Evolutionary conservation across 1,140 invertebrate species (phyloP).

Genomic region (Hypothenemus hampei): DNA sequence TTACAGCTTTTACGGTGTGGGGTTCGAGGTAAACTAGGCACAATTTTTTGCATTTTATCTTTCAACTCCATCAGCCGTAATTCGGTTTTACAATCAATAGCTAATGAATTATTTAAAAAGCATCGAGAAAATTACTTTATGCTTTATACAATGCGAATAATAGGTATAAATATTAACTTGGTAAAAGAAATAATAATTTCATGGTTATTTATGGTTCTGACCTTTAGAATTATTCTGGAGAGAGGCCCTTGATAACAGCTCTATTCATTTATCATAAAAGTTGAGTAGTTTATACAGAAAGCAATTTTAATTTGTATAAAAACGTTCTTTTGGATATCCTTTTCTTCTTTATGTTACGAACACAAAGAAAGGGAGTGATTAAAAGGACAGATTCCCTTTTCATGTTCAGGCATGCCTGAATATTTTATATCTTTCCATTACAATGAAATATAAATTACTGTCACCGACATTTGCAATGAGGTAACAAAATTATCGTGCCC

Average conservation of each 20-base stretch:
- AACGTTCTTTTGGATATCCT: not conserved
- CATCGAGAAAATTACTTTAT: no score
- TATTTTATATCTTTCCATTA: slow-evolving; percentile 8
- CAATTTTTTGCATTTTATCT: slow-evolving; percentile 11
- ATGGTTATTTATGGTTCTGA: no score
- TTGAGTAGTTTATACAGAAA: slow-evolving; percentile 1
- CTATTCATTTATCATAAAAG: not conserved
- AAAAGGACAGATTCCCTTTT: slow-evolving; percentile 6
- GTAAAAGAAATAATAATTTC: no score
- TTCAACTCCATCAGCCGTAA: slow-evolving; percentile 3
- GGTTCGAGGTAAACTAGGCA: slow-evolving; percentile 2
- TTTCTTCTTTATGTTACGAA: not conserved
- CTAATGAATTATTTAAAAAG: not conserved
- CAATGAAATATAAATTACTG: slow-evolving; percentile 10
- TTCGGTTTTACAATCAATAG: slow-evolving; percentile 3
- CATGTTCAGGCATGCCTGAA: slow-evolving; percentile 2
- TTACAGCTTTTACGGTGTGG: slow-evolving; percentile 8
- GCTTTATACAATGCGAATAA: no score
- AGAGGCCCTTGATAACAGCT: not conserved
- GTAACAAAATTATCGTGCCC: no score
- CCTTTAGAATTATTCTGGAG: no score
- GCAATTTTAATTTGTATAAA: slow-evolving; percentile 8
- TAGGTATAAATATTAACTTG: not conserved
- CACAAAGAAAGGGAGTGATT: slow-evolving; percentile 10
- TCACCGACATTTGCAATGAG: not conserved